Percentiles rank a stretch among this genome's conserved stretches.
These are phyloP conservation scores for Pelagia noctiluca DNA, from an alignment of 30 jellyfish, hydroid and myxozoan genomes.

Conservation along the genomic window DNA sequence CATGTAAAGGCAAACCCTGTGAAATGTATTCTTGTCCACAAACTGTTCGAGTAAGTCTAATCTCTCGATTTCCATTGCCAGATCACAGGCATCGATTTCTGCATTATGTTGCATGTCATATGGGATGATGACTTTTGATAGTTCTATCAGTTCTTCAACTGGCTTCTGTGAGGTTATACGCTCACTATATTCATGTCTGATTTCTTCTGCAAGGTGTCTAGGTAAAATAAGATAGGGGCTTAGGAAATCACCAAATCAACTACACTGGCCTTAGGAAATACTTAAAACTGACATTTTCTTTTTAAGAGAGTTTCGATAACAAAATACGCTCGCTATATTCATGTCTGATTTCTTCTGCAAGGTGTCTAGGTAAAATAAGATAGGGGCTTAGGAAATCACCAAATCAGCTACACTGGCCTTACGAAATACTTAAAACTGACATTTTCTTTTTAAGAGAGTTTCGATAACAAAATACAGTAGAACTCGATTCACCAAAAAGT, in stretches of 20 bases:
- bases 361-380: constrained; percentile 68
- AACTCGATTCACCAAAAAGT: too few species aligned
- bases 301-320: constrained; percentile 61
- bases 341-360: constrained; percentile 90
- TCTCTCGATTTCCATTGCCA: constrained; percentile 95
- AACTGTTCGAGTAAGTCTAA: constrained; percentile 81
- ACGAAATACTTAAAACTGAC: too few species aligned
- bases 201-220: constrained; percentile 95
- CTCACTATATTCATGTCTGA: constrained; percentile 78
- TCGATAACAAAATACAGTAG: constrained; percentile 57
- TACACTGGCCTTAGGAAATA: too few species aligned
- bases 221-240: too few species aligned
- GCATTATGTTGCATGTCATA: constrained; percentile 97
- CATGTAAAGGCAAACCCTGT: constrained; percentile 88
- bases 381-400: too few species aligned
- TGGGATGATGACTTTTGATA: constrained; percentile 83
- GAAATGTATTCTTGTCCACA: constrained; percentile 83
- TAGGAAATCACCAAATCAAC: too few species aligned
- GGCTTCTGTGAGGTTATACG: constrained; percentile 65
- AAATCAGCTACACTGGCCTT: too few species aligned
- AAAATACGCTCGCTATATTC: constrained; percentile 75
- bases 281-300: too few species aligned
- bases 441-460: constrained; percentile 67
- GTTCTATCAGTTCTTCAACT: constrained; percentile 76
- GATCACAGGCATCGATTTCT: constrained; percentile 96